These are phyloP conservation scores for Lepidurus packardi DNA, from an alignment of 1,140 invertebrate genomes.

Conservation along the genomic window DNA sequence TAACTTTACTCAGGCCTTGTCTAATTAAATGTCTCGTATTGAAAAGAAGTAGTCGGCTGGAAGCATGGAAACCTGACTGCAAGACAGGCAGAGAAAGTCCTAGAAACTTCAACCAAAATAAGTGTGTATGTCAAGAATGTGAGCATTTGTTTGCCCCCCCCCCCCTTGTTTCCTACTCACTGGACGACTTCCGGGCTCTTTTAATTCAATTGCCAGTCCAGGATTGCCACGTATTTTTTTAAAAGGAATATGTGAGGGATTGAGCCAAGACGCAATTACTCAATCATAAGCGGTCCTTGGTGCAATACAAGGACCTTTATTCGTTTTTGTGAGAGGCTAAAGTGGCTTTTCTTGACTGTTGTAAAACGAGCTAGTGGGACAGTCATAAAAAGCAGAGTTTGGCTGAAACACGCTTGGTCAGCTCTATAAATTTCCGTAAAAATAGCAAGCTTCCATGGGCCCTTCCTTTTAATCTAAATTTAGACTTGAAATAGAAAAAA, in stretches of 20 bases:
- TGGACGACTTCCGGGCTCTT: no score
- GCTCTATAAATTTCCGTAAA: conserved; percentile 22
- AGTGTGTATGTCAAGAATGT: not conserved
- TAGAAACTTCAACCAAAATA: not conserved
- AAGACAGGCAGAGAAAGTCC: no score
- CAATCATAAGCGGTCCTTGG: not conserved
- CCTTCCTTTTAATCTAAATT: not conserved
- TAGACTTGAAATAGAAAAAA: not conserved
- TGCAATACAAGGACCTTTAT: not conserved
- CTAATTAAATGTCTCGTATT: no score
- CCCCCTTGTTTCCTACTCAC: no score
- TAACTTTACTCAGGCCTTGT: no score
- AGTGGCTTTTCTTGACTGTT: not conserved
- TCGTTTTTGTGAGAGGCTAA: not conserved
- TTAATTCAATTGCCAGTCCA: no score
- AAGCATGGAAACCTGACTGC: no score
- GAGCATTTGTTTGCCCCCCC: no score
- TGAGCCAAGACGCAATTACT: not conserved
- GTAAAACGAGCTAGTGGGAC: not conserved
- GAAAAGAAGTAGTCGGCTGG: no score
- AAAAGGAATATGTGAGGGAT: not conserved
- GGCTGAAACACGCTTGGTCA: not conserved
- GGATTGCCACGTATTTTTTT: no score
- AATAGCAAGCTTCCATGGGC: not conserved
- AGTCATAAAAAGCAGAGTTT: not conserved